These are phyloP conservation scores for Yponomeuta malinellus DNA, from an alignment of 2,888 invertebrate genomes.

Conservation along the genomic window DNA sequence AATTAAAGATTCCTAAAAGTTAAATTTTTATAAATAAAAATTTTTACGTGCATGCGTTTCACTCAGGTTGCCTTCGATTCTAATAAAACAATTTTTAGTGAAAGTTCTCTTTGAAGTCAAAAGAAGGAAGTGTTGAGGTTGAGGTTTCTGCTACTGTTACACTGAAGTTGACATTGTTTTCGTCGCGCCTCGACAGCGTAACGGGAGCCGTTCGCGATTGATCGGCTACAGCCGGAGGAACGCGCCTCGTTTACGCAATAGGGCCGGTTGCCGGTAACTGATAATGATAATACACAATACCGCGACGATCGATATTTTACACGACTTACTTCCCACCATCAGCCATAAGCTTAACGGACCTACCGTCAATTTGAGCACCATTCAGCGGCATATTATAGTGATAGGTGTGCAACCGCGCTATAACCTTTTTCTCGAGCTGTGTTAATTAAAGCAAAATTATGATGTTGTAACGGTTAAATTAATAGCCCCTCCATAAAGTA, in stretches of 20 bases:
- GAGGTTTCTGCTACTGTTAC: background rate
- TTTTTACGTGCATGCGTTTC: too few relatives aligned
- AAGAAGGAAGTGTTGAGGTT: slow-evolving; percentile 1
- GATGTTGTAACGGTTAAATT: slow-evolving; percentile 10
- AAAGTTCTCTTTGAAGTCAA: background rate
- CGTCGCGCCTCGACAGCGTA: background rate
- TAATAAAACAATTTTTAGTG: too few relatives aligned
- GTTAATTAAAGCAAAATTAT: slow-evolving; percentile 12
- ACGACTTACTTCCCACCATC: slow-evolving; percentile 46
- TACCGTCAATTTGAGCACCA: slow-evolving; percentile 21
- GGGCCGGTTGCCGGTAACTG: slow-evolving; percentile 23
- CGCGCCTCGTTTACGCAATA: slow-evolving; percentile 32
- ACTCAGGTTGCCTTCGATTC: too few relatives aligned
- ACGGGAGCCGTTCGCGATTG: slow-evolving; percentile 15
- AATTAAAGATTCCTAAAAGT: too few relatives aligned
- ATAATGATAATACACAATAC: slow-evolving; percentile 32
- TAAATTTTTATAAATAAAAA: too few relatives aligned
- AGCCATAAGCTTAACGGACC: slow-evolving; percentile 48
- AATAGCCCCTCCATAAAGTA: slow-evolving; percentile 6
- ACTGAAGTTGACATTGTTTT: slow-evolving; percentile 9
- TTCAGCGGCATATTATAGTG: slow-evolving; percentile 1
- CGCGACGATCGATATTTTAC: slow-evolving; percentile 55
- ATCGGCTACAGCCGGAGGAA: background rate
- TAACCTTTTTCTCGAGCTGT: slow-evolving; percentile 7
- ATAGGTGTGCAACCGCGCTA: background rate